phyloP scores from a whole-genome alignment of 2,888 invertebrate genomes.

The Geophilus truncorum region DNA sequence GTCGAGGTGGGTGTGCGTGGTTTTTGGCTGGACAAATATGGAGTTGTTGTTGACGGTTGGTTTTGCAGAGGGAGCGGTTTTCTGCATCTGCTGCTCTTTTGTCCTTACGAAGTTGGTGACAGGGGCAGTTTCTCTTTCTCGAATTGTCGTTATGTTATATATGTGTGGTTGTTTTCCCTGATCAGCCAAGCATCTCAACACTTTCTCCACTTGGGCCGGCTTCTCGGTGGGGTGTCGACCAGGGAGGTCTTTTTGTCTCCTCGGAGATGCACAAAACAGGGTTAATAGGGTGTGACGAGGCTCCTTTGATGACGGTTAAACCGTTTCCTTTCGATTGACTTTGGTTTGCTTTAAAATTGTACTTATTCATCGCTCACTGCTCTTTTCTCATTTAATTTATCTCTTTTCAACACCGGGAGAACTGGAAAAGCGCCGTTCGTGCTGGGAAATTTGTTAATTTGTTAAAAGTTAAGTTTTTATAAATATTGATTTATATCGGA shows the following conservation, averaged over 20 bases:
- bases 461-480: too few relatives aligned
- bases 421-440: neutral
- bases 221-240: neutral
- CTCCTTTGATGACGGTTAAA: neutral
- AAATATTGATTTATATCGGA: too few relatives aligned
- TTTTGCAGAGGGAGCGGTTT: neutral
- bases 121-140: neutral
- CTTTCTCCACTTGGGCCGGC: constrained; percentile 3
- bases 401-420: neutral
- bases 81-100: neutral
- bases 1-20: neutral
- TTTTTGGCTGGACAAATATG: neutral
- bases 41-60: neutral
- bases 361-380: neutral
- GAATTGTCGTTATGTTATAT: neutral
- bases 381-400: neutral
- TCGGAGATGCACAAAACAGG: neutral
- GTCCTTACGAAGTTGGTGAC: neutral
- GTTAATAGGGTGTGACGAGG: neutral
- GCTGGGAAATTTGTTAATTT: neutral
- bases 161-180: neutral
- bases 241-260: neutral
- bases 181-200: constrained; percentile 6
- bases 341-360: neutral
- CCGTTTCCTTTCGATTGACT: constrained; percentile 11